Evolutionary conservation across 2,888 invertebrate genomes (phyloP).

Genomic region (Sicus ferrugineus): DNA sequence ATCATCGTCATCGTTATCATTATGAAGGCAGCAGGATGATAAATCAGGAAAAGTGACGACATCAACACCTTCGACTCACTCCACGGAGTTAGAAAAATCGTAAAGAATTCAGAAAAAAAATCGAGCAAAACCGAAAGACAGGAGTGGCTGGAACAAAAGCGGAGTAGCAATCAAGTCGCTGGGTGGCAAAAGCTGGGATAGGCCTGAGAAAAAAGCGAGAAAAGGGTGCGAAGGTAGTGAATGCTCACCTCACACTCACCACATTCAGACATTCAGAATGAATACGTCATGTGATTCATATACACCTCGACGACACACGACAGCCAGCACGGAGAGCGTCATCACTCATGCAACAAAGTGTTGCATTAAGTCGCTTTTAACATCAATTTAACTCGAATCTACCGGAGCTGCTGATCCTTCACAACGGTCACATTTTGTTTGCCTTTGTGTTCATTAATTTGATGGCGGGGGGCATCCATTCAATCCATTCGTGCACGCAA

Average conservation of each 20-base stretch:
- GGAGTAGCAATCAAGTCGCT: not conserved
- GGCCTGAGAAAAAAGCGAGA: not conserved
- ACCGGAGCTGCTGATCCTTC: slow-evolving; percentile 5
- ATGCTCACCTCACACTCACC: not conserved
- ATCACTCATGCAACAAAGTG: slow-evolving; percentile 2
- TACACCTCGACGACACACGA: too few species aligned
- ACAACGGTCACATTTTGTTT: not conserved
- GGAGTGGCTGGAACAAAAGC: not conserved
- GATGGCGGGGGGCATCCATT: not conserved
- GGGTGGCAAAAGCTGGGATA: not conserved
- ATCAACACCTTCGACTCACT: slow-evolving; percentile 28
- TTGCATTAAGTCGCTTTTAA: slow-evolving; percentile 19
- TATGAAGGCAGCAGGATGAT: slow-evolving; percentile 9
- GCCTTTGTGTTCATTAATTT: slow-evolving; percentile 3
- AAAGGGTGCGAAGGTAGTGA: not conserved
- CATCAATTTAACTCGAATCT: slow-evolving; percentile 12
- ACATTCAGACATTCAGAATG: too few species aligned
- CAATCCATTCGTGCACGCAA: slow-evolving; percentile 27
- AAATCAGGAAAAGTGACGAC: slow-evolving; percentile 31
- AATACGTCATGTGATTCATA: too few species aligned
- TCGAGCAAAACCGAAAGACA: slow-evolving; percentile 2
- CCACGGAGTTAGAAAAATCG: not conserved
- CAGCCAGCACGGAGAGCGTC: too few species aligned
- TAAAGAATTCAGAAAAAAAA: not conserved
- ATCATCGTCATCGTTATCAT: slow-evolving; percentile 22